Evolutionary conservation across 2,888 invertebrate genomes (phyloP).

Genomic region (Ochlodes sylvanus): DNA sequence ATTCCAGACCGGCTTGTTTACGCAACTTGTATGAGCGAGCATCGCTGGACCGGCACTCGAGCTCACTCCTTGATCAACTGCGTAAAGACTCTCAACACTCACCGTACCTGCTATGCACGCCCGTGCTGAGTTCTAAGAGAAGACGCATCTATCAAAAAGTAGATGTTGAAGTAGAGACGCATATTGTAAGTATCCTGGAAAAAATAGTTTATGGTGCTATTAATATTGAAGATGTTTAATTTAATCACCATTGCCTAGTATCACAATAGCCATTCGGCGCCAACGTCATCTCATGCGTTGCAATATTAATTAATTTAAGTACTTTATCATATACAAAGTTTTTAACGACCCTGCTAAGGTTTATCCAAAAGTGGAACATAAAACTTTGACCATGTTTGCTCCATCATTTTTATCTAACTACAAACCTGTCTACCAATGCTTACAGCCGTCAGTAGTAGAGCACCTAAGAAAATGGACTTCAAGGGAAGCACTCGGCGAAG

Average conservation of each 20-base stretch:
- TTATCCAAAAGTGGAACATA: no score
- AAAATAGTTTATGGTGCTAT: background rate
- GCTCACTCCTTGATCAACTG: conserved; percentile 87
- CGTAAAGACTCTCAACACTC: conserved; percentile 87
- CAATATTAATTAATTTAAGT: no score
- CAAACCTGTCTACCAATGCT: conserved; percentile 37
- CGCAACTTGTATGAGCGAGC: conserved; percentile 92
- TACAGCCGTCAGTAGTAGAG: conserved; percentile 92
- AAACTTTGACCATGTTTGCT: no score
- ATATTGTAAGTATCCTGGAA: conserved; percentile 88
- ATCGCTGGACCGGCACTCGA: conserved; percentile 87
- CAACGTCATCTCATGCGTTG: no score
- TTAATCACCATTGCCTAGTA: no score
- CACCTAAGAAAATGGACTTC: conserved; percentile 94
- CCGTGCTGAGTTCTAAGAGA: conserved; percentile 90
- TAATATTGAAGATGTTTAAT: no score
- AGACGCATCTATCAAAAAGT: conserved; percentile 88
- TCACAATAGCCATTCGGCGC: no score
- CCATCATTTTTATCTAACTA: no score
- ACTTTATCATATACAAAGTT: no score
- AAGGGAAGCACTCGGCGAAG: conserved; percentile 91
- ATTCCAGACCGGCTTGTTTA: conserved; percentile 88
- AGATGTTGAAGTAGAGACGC: conserved; percentile 94
- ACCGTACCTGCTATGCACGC: conserved; percentile 92
- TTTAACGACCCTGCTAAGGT: no score